Evolutionary conservation across 2,797 vertebrate genomes (phyloP).

Genomic region (Mus minutoides): DNA sequence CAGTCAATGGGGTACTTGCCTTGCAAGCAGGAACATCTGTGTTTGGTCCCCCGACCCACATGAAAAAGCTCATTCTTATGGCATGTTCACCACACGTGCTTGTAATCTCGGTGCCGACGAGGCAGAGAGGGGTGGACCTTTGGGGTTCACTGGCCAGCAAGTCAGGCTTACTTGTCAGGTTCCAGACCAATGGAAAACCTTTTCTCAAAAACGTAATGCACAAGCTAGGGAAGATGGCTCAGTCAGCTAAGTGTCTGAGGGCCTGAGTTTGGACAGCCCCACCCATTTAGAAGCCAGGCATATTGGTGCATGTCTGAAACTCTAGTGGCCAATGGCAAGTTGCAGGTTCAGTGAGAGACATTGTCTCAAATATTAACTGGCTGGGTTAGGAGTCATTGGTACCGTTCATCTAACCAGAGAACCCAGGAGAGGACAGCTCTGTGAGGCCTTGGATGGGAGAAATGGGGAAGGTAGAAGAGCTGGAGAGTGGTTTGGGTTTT

Average conservation of each 20-base stretch:
- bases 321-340: background rate
- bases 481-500: background rate
- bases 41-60: background rate
- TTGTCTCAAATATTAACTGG: background rate
- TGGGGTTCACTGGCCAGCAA: background rate
- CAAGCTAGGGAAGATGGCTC: background rate
- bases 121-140: background rate
- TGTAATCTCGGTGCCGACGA: background rate
- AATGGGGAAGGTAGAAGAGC: background rate
- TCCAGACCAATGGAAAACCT: background rate
- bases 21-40: too few relatives aligned
- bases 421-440: background rate
- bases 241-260: background rate
- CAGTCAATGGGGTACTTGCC: background rate
- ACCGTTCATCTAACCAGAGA: background rate
- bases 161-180: background rate
- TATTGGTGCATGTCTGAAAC: background rate
- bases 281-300: background rate
- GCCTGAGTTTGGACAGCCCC: background rate
- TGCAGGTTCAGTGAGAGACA: background rate
- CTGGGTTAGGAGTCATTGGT: background rate
- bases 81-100: background rate
- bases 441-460: background rate
- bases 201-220: too few relatives aligned
- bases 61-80: background rate